A percentile compares a stretch with the other conserved stretches of the same genome.
phyloP scores from a whole-genome alignment of 2,113 vertebrate species.

The Centropus bengalensis region DNA sequence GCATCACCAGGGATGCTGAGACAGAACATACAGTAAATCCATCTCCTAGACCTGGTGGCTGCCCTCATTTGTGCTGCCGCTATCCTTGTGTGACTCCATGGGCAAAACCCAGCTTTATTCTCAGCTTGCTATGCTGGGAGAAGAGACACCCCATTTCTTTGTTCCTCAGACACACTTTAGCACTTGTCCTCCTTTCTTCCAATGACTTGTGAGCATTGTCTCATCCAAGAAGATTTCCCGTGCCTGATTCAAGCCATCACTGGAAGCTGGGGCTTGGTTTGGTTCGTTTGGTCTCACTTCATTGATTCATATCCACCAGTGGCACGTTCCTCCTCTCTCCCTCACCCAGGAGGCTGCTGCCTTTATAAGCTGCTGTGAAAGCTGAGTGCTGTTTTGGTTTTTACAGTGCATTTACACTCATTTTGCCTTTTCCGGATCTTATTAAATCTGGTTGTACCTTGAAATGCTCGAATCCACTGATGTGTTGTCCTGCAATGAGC shows the following conservation, averaged over 20 bases:
- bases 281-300: neutral
- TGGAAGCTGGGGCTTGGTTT: neutral
- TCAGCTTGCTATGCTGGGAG: rapidly evolving
- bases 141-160: neutral
- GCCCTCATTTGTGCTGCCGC: neutral
- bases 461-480: neutral
- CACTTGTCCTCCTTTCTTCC: neutral
- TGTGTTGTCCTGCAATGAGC: neutral
- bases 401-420: neutral
- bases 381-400: neutral
- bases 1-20: neutral
- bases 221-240: neutral
- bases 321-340: neutral
- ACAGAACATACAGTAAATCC: neutral
- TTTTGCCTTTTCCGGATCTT: neutral
- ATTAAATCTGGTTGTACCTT: neutral
- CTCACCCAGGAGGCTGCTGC: neutral
- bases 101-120: neutral
- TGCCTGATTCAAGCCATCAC: neutral
- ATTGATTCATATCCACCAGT: neutral
- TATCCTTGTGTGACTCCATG: neutral
- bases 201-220: neutral
- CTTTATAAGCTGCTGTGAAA: neutral
- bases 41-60: neutral
- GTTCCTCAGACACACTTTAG: neutral